A percentile compares a stretch with the other conserved stretches of the same genome.
These are phyloP conservation scores for Formica selysi DNA, from an alignment of 1,140 invertebrate species.

Conservation along the genomic window DNA sequence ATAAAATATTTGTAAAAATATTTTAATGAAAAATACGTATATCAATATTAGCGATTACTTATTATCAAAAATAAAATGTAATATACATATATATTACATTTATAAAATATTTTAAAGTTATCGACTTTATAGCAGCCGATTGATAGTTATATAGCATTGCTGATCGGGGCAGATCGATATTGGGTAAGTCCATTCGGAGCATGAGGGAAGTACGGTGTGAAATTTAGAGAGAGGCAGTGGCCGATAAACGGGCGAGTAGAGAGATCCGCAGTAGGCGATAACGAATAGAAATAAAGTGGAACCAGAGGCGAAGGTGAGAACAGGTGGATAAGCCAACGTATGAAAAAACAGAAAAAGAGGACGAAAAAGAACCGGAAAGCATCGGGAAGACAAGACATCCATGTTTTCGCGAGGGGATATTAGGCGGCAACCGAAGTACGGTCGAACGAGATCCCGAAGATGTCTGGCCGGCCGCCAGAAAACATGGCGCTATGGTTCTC, in stretches of 20 bases:
- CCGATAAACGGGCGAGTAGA: slow-evolving; percentile 32
- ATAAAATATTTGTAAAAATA: too few species aligned
- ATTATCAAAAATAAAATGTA: background rate
- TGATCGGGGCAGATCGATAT: slow-evolving; percentile 12
- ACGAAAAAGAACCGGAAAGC: slow-evolving; percentile 11
- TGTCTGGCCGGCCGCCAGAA: slow-evolving; percentile 67
- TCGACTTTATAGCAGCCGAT: background rate
- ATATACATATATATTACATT: background rate
- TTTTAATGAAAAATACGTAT: background rate
- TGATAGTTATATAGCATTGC: background rate
- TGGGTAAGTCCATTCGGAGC: slow-evolving; percentile 3
- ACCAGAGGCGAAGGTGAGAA: slow-evolving; percentile 29
- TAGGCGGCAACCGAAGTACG: slow-evolving; percentile 3
- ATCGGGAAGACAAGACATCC: slow-evolving; percentile 16
- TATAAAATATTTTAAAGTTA: background rate
- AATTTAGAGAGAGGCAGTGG: slow-evolving; percentile 10
- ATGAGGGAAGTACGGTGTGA: background rate
- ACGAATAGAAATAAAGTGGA: slow-evolving; percentile 22
- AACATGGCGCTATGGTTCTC: slow-evolving; percentile 64
- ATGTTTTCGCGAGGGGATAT: slow-evolving; percentile 53
- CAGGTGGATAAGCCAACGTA: background rate
- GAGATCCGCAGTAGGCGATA: slow-evolving; percentile 25
- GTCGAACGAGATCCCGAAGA: slow-evolving; percentile 64
- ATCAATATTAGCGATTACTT: background rate
- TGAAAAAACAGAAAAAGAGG: background rate